Evolutionary conservation across 2,113 vertebrate species (phyloP).

Genomic region (Columba livia): DNA sequence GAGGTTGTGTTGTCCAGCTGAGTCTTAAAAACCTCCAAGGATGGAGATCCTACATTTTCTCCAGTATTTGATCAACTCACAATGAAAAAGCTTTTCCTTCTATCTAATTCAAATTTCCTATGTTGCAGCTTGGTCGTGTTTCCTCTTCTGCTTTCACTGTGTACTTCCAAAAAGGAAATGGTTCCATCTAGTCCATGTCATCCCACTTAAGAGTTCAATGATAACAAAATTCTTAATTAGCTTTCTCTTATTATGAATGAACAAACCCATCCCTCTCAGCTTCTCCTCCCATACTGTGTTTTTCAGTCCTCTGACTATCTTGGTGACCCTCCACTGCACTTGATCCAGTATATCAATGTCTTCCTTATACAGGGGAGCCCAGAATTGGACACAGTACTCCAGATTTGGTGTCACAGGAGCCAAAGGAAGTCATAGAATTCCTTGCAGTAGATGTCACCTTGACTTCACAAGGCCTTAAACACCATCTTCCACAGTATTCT

Average conservation of each 20-base stretch:
- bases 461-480: neutral
- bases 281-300: neutral
- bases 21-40: neutral
- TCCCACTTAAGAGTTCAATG: neutral
- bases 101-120: neutral
- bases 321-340: neutral
- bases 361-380: neutral
- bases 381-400: neutral
- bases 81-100: neutral
- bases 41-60: neutral
- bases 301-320: neutral
- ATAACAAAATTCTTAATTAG: neutral
- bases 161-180: neutral
- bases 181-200: neutral
- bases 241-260: neutral
- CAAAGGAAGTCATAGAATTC: neutral
- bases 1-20: neutral
- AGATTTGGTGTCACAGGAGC: neutral
- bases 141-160: neutral
- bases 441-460: neutral
- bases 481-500: neutral
- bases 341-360: neutral
- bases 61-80: neutral
- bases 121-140: neutral
- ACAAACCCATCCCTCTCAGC: neutral